Base-by-base conservation (phyloP, 2,888 invertebrate species). In the Apantesis nais region DNA sequence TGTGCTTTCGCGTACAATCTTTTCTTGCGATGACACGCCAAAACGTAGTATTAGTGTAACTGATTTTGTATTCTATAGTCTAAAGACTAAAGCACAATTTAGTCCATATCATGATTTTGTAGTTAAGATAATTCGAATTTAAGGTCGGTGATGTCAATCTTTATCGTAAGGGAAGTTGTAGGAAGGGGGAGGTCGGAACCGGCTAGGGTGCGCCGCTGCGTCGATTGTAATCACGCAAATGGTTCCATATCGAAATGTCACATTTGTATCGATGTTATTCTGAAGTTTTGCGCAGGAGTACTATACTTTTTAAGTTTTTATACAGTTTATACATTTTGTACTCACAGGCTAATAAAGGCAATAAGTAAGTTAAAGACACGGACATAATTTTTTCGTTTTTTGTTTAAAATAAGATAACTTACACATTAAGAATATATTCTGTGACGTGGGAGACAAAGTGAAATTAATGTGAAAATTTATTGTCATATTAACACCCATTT, bases 181-280 rank as follows among this genome's bases (percentile, higher is more conserved):
- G 87, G 86, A 82, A 88, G 90, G 91, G 89, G 89, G 88, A 88
- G 89, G 88, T 86, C 81, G 82, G 80, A 83, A 81, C 80, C 82
- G 84, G 88, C 72, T 77, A 92, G 93, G 94, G 94, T 90, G 93
- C 92, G 94, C 88, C 91, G 84, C 89, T 92, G 92, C 92, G 93
- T 93, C 94, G 93, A 93, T 93, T 93, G 92, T 93, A 94, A 95
- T 95, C 93, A 94, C 93, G 93, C 93, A 94, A 95, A 94, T 95
- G 94, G 93, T 86, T 92, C 88, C 91, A 90, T 92, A 93, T 93
- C 92, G 93, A 93, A 94, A 93, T 90, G 92, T 93, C 93, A 94
- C 90, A 93, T 92, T 91, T 88, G 87, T 91, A 92, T 93, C 90
- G 89, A 93, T 89, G 85, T 90, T 90, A 89, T 84, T 87, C 83